Percentiles rank a stretch among this genome's conserved stretches.
phyloP scores from a whole-genome alignment of 2,888 invertebrate species.

The Caenorhabditis zanzibari region DNA sequence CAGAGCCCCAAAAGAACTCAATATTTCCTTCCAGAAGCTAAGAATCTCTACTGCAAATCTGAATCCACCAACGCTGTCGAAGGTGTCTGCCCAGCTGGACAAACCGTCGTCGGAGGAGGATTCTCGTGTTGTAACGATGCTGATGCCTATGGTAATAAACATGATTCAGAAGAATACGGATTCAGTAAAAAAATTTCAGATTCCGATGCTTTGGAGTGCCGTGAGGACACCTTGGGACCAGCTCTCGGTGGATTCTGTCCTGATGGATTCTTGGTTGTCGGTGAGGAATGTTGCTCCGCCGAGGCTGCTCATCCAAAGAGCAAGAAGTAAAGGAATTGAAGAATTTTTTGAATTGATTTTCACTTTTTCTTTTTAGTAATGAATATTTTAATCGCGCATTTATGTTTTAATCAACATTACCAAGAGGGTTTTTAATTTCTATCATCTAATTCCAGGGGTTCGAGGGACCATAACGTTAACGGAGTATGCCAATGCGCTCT shows the following conservation, averaged over 20 bases:
- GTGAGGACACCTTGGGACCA: neutral
- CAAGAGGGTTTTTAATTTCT: no score
- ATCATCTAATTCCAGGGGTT: no score
- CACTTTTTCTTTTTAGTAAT: conserved; percentile 8
- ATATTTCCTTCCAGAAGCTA: neutral
- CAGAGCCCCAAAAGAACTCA: neutral
- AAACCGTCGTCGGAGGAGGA: neutral
- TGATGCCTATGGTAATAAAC: conserved; percentile 21
- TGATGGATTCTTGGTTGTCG: conserved; percentile 3
- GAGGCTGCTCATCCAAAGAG: neutral
- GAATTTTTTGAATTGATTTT: neutral
- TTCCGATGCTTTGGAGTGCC: neutral
- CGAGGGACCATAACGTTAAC: no score
- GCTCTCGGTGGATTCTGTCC: conserved; percentile 4
- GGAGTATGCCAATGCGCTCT: no score
- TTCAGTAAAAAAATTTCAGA: conserved; percentile 3
- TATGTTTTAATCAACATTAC: neutral
- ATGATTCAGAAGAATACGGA: no score
- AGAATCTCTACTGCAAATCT: conserved; percentile 9
- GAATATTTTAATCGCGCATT: neutral
- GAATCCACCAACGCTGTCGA: neutral
- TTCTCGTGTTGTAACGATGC: neutral
- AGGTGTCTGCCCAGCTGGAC: conserved; percentile 1
- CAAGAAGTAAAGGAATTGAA: neutral
- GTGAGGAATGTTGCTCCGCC: neutral